These are phyloP conservation scores for Dendrolimus kikuchii DNA, from an alignment of 1,140 invertebrate species.

Conservation along the genomic window DNA sequence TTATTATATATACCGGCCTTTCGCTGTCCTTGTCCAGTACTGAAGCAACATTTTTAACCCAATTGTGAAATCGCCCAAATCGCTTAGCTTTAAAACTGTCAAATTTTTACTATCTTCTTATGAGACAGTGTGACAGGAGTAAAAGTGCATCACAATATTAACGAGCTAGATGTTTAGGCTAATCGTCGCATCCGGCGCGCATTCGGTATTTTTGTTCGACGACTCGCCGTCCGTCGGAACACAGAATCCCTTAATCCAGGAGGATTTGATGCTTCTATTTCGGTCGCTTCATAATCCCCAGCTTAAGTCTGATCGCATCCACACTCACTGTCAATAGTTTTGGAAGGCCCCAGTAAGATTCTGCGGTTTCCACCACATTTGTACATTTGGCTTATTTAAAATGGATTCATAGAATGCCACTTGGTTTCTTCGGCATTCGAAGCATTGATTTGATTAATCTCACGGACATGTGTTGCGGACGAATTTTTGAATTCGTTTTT, in stretches of 20 bases:
- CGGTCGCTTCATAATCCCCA: constrained; percentile 67
- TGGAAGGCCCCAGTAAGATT: constrained; percentile 60
- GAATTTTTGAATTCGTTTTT: constrained; percentile 8
- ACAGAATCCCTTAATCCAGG: constrained; percentile 65
- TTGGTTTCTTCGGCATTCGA: constrained; percentile 54
- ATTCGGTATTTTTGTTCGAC: constrained; percentile 66
- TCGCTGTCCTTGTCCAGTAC: too few species aligned
- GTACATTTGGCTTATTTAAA: constrained; percentile 51
- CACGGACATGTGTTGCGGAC: constrained; percentile 29
- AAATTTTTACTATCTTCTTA: neutral
- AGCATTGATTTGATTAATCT: constrained; percentile 35
- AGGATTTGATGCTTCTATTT: constrained; percentile 70
- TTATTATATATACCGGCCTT: too few species aligned
- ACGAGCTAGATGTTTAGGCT: constrained; percentile 56
- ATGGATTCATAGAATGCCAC: constrained; percentile 47
- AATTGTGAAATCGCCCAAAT: too few species aligned
- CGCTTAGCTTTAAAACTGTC: too few species aligned
- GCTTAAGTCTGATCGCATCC: constrained; percentile 70
- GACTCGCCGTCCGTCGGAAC: constrained; percentile 61
- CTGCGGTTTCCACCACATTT: constrained; percentile 51
- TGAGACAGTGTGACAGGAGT: constrained; percentile 15
- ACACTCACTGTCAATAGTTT: constrained; percentile 71
- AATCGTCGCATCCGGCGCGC: constrained; percentile 68
- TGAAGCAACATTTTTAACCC: too few species aligned
- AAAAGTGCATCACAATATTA: constrained; percentile 49